Evolutionary conservation across 2,113 vertebrate species (phyloP).

Genomic region (Cavia porcellus): DNA sequence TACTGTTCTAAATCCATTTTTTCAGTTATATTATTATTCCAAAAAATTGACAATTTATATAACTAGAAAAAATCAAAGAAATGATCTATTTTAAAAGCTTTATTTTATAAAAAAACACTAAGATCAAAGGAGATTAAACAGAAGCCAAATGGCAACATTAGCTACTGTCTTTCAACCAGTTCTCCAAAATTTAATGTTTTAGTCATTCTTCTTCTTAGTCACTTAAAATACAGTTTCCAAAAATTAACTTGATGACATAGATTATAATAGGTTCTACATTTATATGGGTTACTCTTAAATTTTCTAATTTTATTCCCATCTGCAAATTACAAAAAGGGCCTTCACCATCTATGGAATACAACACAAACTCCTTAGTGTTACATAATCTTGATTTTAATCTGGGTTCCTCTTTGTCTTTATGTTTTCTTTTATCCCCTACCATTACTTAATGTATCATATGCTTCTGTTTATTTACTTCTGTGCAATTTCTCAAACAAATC

Average conservation of each 20-base stretch:
- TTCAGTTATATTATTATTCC: not conserved
- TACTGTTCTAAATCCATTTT: not conserved
- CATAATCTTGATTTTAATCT: not conserved
- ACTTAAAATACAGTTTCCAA: not conserved
- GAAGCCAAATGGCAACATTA: not conserved
- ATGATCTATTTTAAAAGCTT: not conserved
- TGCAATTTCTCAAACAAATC: not conserved
- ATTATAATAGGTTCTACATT: not conserved
- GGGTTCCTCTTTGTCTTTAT: not conserved
- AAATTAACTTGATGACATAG: not conserved
- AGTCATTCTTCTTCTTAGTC: not conserved
- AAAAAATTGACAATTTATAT: not conserved
- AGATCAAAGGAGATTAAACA: not conserved
- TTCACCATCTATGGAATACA: not conserved
- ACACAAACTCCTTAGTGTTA: not conserved
- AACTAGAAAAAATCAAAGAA: not conserved
- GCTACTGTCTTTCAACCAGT: not conserved
- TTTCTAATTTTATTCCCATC: constrained; percentile 26
- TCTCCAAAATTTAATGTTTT: not conserved
- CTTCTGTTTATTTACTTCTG: not conserved
- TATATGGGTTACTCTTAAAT: not conserved
- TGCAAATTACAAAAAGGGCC: not conserved
- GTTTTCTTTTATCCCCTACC: not conserved
- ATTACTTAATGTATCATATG: not conserved
- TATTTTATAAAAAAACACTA: not conserved